Evolutionary conservation across 2,797 vertebrate genomes (phyloP), one percentile per base, ranked within the genome.

Genomic region (Vespertilio murinus): DNA sequence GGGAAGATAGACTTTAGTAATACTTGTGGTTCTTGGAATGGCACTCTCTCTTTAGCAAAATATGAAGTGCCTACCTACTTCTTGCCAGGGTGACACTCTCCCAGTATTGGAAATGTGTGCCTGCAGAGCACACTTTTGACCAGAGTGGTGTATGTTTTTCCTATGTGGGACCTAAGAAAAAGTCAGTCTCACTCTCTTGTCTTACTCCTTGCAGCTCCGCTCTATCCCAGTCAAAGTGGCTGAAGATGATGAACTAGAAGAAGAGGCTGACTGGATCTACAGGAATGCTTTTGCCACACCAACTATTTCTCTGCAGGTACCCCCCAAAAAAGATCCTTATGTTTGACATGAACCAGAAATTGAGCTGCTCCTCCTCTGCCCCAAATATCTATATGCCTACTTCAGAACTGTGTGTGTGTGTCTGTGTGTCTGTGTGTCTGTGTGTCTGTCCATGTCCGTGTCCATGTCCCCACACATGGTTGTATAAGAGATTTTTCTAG

Each of bases 201-300:
- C 67, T 94, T n/a, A 69, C 71, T 90, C 78, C 71, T 91, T 88
- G 7, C 95, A 99, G 99, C 97, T 99, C 88, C 98, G 99, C 67
- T 98, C 98, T 70, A 99, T 99, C 93, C 99, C 99, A 0, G 99
- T 99, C 88, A 99, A 99, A 97, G 98, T 97, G 11, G 99, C 99
- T 94, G 99, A 99, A 97, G 99, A 99, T 80, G 99, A 99, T 38
- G 99, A 99, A 96, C 98, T 99, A 91, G 99, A 99, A 96, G 99
- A 99, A 45, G 99, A 99, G 97, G 99, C 99, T 22, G 99, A 99
- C 95, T 99, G 99, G 99, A 99, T 99, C 97, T 99, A 99, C 83
- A 99, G 99, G 96, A 99, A 99, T 14, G 99, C 99, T 0, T 99
- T 99, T 98, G 99, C 99, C 0, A 99, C 99, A 6, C 99, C 99